These are phyloP conservation scores for Phalacrocorax carbo DNA, from an alignment of 2,113 vertebrate species.

Conservation along the genomic window DNA sequence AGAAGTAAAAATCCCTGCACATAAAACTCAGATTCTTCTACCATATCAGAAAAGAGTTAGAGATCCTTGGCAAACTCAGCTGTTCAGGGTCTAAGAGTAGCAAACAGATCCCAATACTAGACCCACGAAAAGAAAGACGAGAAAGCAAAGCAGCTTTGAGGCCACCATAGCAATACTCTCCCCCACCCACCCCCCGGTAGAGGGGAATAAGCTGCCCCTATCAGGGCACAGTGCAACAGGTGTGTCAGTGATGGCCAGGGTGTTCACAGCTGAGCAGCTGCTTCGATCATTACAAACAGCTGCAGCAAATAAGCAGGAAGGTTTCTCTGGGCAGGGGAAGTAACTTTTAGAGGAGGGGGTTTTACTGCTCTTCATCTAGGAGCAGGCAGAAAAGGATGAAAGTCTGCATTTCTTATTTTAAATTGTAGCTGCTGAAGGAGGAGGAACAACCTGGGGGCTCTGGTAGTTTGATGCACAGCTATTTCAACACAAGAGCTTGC, in stretches of 20 bases:
- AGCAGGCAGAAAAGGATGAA: neutral
- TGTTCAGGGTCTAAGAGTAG: neutral
- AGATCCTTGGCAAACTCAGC: neutral
- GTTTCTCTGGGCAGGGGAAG: neutral
- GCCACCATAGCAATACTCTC: neutral
- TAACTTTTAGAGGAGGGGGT: fast-evolving
- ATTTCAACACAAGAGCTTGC: neutral
- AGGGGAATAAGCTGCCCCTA: neutral
- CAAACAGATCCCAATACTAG: neutral
- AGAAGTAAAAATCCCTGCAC: neutral
- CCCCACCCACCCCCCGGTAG: neutral
- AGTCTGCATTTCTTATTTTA: neutral
- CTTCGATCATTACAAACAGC: neutral
- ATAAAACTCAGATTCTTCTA: neutral
- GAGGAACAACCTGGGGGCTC: neutral
- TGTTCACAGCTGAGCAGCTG: slow-evolving; percentile 27
- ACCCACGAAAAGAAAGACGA: neutral
- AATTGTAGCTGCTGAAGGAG: neutral
- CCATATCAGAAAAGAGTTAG: neutral
- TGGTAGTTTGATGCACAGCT: neutral
- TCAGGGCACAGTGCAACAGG: neutral
- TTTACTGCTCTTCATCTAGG: neutral
- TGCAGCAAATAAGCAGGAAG: neutral
- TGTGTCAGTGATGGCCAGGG: slow-evolving; percentile 36
- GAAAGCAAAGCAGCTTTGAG: neutral